Base-by-base conservation (phyloP, 2,888 invertebrate genomes). In the Sinohyriopsis cumingii region DNA sequence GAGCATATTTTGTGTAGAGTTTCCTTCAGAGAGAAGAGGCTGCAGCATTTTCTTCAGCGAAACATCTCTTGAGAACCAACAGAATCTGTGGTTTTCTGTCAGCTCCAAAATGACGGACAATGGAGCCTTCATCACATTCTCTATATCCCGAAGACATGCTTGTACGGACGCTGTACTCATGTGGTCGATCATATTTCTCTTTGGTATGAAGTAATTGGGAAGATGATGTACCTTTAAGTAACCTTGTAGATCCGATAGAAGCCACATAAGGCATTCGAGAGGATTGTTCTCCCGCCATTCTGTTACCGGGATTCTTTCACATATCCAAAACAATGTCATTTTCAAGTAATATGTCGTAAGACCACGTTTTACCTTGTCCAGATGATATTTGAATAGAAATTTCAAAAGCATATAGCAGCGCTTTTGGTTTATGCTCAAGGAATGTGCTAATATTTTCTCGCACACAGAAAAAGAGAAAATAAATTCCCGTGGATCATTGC, bases 371-470 rank as follows among this genome's bases (percentile, higher is more conserved):
- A 53, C 24, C 19, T 63, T 68, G 53, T 63, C 53, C 9, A 68
- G 28, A 18, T 19, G 28, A 24, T 33, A 57, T 22, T 63, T 68
- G 24, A 57, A 57, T 9, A 68, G n/a, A 20, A 57, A 22, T 20
- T 68, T 68, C 18, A 68, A 57, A 25, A 68, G 53, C 56, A 68
- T 63, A 55, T 68, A 68, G 19, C 62, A 62, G 22, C 68, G 55
- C 25, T 63, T 63, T n/a, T 68, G 68, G 15, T 33, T 24, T 2
- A 59, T 24, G 25, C 45, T 57, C 25, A 68, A 68, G 25, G 53
- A 62, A 7, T 62, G 68, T 12, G 59, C 59, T 6, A 68, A 18
- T 45, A 63, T 45, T 59, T 63, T 63, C 57, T 68, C 68, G 19
- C 53, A 63, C n/a, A 62, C 45, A 45, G 68, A 63, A 57, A 68